Evolutionary conservation across 2,113 vertebrate species (phyloP), one percentile per base, ranked within the genome.

Genomic region (Forbesichthys papilliferus): DNA sequence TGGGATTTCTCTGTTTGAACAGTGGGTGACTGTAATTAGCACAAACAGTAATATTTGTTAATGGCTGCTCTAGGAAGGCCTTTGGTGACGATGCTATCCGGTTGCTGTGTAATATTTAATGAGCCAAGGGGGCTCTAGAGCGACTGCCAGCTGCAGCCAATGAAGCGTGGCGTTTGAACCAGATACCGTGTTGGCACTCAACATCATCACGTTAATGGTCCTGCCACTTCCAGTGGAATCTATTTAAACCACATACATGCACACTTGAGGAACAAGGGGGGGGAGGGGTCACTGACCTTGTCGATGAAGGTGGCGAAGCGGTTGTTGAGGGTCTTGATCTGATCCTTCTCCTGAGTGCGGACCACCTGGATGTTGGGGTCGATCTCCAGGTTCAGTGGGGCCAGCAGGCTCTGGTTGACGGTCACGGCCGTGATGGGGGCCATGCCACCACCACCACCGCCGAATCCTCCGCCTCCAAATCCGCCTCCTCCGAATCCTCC

Each of bases 291-390:
- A 81, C 93, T 88, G 70, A 98, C 97, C 95, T 97, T 97, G 84
- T 97, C 95, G 7, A 98, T 98, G 87, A 99, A 93, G 78, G 54
- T 34, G 18, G 89, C 92, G 3, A 93, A 93, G 68, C 91, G 91
- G 86, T 93, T 92, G 91, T 99, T 98, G 57, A 98, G 94, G 2
- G 61, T 88, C 93, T 96, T 98, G 90, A 98, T 98, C 87, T 98
- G 95, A 4, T 98, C 95, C 75, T 95, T 94, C 84, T 99, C 97
- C 1, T 96, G 90, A 48, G 86, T 91, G 3, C 95, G 93, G 78
- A 98, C 93, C 7, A 80, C 68, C 11, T 95, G 94, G 83, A 98
- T 95, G 77, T 66, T 87, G 0, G 94, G 94, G 79, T 98, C 96
- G 58, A 98, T 92, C 48, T 93, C 93, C 68, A 98, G 67, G 16